Conservation (phyloP, 1,140 invertebrate species). For the roundworm (Caenorhabditis elegans) region WBcel235 BX284602.5:6368001-6368500, state of each 20-base stretch:
- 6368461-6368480: no score
- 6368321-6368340: conserved; percentile 49
- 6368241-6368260: not conserved
- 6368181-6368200: not conserved
- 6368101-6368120: conserved; percentile 24
- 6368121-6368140: conserved; percentile 38
- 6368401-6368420: no score
- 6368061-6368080: no score
- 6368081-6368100: conserved; percentile 2
- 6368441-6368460: no score
- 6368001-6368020: conserved; percentile 19
- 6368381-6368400: conserved; percentile 35
- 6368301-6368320: conserved; percentile 3
- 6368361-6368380: conserved; percentile 34
- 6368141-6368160: not conserved
- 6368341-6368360: conserved; percentile 41
- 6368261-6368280: not conserved
- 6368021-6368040: not conserved
- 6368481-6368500: conserved; percentile 17
- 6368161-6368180: conserved; percentile 31
- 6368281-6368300: conserved; percentile 35
- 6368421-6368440: no score
- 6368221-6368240: not conserved
- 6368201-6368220: not conserved
- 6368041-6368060: not conserved